Evolutionary conservation across 2,797 vertebrate species (phyloP).

Genomic region (Epinephelus coioides): DNA sequence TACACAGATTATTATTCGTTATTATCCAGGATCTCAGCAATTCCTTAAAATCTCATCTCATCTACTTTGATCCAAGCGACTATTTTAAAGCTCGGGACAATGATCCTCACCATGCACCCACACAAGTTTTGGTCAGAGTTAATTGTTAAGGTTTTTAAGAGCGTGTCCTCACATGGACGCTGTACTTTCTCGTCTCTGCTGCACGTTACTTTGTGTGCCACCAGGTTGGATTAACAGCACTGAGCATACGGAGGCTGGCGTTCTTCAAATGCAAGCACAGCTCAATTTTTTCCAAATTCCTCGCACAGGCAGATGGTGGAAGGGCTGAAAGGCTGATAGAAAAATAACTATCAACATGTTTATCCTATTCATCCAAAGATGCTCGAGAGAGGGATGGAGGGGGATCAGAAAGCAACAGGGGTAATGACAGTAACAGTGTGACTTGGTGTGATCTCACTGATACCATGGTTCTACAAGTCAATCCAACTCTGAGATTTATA

Average conservation of each 20-base stretch:
- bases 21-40: not conserved
- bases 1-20: too few relatives aligned
- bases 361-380: constrained; percentile 46
- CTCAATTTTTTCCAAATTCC: constrained; percentile 30
- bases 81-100: not conserved
- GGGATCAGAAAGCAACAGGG: constrained; percentile 23
- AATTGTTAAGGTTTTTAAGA: constrained; percentile 16
- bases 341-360: constrained; percentile 53
- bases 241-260: constrained; percentile 41
- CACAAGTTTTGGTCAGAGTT: constrained; percentile 5
- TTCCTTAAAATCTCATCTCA: not conserved
- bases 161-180: constrained; percentile 11
- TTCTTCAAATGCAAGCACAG: constrained; percentile 55
- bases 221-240: constrained; percentile 47
- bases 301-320: constrained; percentile 64
- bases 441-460: constrained; percentile 25
- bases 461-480: constrained; percentile 30
- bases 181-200: constrained; percentile 28
- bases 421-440: constrained; percentile 22
- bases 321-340: constrained; percentile 50
- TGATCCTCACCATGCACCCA: constrained; percentile 1
- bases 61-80: not conserved
- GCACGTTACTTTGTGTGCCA: constrained; percentile 27
- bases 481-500: constrained; percentile 26
- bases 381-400: not conserved